Base-by-base conservation (phyloP, 2,113 vertebrate species). In the Psammodynastes pulverulentus region DNA sequence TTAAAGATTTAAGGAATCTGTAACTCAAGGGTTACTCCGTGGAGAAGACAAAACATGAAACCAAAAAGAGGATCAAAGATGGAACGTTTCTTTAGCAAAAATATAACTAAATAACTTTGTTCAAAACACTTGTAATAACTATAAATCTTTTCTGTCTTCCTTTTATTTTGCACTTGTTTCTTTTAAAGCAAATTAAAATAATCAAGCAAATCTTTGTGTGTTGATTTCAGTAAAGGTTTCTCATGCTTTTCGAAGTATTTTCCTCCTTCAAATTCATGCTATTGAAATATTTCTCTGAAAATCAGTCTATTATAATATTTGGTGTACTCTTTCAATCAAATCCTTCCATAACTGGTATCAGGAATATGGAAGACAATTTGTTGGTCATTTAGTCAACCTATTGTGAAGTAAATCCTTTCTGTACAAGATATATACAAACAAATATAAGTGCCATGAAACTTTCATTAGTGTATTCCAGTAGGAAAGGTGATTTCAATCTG, bases 121-220 rank as follows among this genome's bases (percentile, higher is more conserved):
- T 49, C 92, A 53, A 92, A 91, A 52, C 86, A 49, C 91, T 95
- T 86, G 26, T 39, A 96, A 88, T 93, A 92, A 52, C 92, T 95
- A 72, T 96, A 95, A 94, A 95, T 95, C 89, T 58, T 29, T 0
- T 92, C 56, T 92, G 46, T 84, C 58, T 58, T 53, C 53, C 94
- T 94, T 93, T 88, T 89, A 48, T 52, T 86, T 92, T 94, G 4
- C 84, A 87, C 34, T 89, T 89, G 86, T 91, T 58, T 88, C 24
- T 2, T 86, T 88, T 79, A 29, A 72, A 91, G 94, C 94, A 92
- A 93, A 96, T 93, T 89, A 89, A 96, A 95, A 56, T 93, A 91
- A 87, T 84, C 84, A 53, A 26, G 93, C 79, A 56, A 84, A 85
- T 0, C 43, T 89, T 91, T 92, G 90, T 88, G 53, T 45, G 1